Evolutionary conservation across 1,140 invertebrate genomes (phyloP).

Genomic region (Pseudobourletiella spinata): DNA sequence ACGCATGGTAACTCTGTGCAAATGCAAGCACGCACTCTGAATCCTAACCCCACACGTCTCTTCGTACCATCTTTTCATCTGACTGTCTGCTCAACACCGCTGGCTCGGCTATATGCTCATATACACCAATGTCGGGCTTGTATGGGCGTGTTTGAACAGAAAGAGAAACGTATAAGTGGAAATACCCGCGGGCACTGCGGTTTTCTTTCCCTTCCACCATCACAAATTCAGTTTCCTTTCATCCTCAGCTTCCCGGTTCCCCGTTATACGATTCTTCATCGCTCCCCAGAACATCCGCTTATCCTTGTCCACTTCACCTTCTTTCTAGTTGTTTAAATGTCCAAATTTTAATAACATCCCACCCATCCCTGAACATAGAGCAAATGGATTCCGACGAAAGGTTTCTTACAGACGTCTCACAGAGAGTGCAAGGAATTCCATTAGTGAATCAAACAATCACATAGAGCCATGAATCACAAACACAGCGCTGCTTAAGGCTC

Average conservation of each 20-base stretch:
- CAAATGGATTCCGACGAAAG: not conserved
- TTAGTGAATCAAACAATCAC: too few relatives aligned
- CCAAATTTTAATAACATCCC: not conserved
- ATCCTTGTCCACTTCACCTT: not conserved
- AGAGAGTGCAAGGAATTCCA: not conserved
- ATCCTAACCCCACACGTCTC: too few relatives aligned
- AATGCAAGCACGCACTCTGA: too few relatives aligned
- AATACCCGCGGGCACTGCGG: conserved; percentile 22
- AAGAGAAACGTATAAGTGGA: not conserved
- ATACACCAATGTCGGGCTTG: too few relatives aligned
- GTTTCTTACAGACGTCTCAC: not conserved
- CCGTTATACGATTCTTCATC: not conserved
- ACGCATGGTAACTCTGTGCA: too few relatives aligned
- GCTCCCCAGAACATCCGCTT: not conserved
- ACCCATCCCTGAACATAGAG: too few relatives aligned
- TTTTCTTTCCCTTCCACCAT: conserved; percentile 13
- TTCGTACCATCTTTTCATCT: too few relatives aligned
- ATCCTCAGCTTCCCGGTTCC: not conserved
- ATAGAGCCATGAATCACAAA: too few relatives aligned
- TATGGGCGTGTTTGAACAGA: too few relatives aligned
- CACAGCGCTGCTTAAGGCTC: too few relatives aligned
- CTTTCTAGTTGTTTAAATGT: not conserved
- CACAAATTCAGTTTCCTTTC: conserved; percentile 18
- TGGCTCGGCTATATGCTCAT: too few relatives aligned
- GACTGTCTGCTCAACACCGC: too few relatives aligned